A percentile compares a stretch with the other conserved stretches of the same genome.
Conservation (phyloP, 2,888 invertebrate genomes). For the Nectonema munidae region DNA sequence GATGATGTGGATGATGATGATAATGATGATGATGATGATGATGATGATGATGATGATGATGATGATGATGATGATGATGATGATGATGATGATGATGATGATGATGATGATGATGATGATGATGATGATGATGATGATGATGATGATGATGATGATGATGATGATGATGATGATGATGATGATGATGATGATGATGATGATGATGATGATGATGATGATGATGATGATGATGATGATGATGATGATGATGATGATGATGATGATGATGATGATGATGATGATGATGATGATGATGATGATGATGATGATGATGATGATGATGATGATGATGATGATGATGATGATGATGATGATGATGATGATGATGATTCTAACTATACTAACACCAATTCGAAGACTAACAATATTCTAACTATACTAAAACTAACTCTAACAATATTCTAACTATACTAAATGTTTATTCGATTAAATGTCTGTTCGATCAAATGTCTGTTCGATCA, state of each 20-base stretch:
- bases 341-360: constrained; percentile 16
- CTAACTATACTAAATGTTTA: no score
- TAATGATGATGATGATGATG: no score
- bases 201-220: constrained; percentile 13
- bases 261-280: constrained; percentile 16
- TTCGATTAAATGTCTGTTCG: no score
- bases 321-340: constrained; percentile 21
- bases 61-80: constrained; percentile 1
- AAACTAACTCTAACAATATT: no score
- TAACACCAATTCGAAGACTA: no score
- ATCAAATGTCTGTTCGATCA: no score
- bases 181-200: constrained; percentile 9
- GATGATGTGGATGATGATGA: no score
- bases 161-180: constrained; percentile 13
- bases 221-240: constrained; percentile 18
- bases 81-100: constrained; percentile 11
- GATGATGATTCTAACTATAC: no score
- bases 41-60: background rate
- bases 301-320: constrained; percentile 15
- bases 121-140: constrained; percentile 13
- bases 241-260: constrained; percentile 18
- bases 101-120: constrained; percentile 6
- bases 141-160: constrained; percentile 8
- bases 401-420: no score
- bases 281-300: constrained; percentile 17